Evolutionary conservation across 64 coral and sea anemone species (phyloP), one percentile per base, ranked within the genome.

Genomic region (Stylophora pistillata): DNA sequence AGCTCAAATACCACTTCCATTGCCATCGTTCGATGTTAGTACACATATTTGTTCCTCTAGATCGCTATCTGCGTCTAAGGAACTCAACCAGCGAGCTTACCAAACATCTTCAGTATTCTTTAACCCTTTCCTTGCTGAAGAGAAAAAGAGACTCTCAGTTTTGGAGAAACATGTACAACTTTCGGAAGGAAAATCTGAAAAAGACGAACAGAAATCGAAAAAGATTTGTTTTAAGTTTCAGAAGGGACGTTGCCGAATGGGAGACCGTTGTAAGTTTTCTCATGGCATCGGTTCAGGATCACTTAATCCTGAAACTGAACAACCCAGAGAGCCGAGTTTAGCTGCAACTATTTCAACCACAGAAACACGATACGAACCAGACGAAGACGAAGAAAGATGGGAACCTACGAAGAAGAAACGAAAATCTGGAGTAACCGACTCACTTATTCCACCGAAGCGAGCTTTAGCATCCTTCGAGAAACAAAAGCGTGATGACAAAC

Each of bases 161-260:
- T 72, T 97, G 53, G 91, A 97, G 81, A 92, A 97, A 71, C 95
- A 97, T 30, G 95, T 97, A 23, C 87, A 86, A 3, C 91, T 97
- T 63, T 90, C 95, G 30, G 86, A 72, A 27, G 56, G 68, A 74
- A 77, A 88, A 2, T 32, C 84, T 1, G 47, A 78, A 33, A 69
- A 78, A 13, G 77, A 83, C 29, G 93, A 93, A 34, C 77, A 76
- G 55, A 79, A 82, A 69, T 82, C 72, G n/a, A 81, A 93, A 76
- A 88, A 89, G 30, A 86, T 90, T 69, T 97, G 95, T 84, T 97
- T 76, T 30, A 97, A 97, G 69, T 97, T 93, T 90, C 91, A 90
- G 53, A 97, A 93, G 93, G 95, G 95, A 58, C 89, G 89, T 6
- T 97, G 95, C 74, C 76, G 88, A 20, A 79, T 93, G 86, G 95